These are phyloP conservation scores for Drosophila bocki DNA, from an alignment of 1,140 invertebrate genomes.

Conservation along the genomic window DNA sequence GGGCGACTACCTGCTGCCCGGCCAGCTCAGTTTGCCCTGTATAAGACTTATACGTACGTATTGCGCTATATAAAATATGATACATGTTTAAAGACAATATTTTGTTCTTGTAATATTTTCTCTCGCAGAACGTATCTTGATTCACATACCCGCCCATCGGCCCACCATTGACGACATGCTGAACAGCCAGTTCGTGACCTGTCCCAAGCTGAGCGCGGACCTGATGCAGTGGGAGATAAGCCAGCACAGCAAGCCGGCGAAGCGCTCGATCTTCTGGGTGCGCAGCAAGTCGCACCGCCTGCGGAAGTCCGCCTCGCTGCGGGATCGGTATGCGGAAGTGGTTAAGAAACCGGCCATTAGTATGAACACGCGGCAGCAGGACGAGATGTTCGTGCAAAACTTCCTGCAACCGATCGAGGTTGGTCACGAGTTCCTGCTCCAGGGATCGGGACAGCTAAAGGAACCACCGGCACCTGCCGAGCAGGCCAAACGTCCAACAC, in stretches of 20 bases:
- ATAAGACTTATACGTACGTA: conserved; percentile 85
- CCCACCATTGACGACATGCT: conserved; percentile 85
- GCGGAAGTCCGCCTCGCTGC: conserved; percentile 79
- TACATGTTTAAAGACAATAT: not conserved
- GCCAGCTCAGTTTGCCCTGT: conserved; percentile 85
- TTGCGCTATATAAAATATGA: not conserved
- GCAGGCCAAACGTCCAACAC: conserved; percentile 45
- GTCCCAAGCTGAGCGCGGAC: conserved; percentile 78
- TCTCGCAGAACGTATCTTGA: conserved; percentile 84
- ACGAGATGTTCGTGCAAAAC: conserved; percentile 80
- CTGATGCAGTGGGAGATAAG: conserved; percentile 82
- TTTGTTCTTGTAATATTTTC: not conserved
- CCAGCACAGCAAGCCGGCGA: conserved; percentile 76
- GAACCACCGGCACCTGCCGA: conserved; percentile 35
- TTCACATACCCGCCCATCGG: conserved; percentile 84
- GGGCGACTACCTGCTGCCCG: conserved; percentile 87
- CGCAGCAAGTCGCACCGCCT: conserved; percentile 83
- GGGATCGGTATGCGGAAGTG: conserved; percentile 83
- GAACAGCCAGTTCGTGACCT: conserved; percentile 84
- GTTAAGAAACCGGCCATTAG: conserved; percentile 82
- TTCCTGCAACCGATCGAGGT: conserved; percentile 82
- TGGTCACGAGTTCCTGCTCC: conserved; percentile 42
- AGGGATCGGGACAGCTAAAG: conserved; percentile 44
- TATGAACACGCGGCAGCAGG: conserved; percentile 82
- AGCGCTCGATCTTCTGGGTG: conserved; percentile 83